phyloP scores from a whole-genome alignment of 2,113 vertebrate genomes.

The Ophiodon elongatus region DNA sequence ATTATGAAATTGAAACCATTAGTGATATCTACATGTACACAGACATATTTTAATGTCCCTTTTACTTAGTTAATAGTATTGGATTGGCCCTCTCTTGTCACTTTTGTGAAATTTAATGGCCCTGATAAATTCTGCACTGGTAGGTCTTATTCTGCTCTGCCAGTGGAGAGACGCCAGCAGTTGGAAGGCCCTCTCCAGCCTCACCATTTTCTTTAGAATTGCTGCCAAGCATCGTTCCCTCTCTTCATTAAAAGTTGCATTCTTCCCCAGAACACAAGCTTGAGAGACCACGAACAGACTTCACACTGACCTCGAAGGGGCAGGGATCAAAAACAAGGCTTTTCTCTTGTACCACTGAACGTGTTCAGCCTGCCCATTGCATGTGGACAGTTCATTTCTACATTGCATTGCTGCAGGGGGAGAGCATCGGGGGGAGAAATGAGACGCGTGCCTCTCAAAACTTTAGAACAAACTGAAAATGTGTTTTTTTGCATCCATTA shows the following conservation, averaged over 20 bases:
- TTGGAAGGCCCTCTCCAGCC: constrained; percentile 32
- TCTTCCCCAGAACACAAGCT: constrained; percentile 51
- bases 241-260: constrained; percentile 77
- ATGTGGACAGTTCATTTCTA: constrained; percentile 79
- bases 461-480: constrained; percentile 25
- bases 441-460: constrained; percentile 27
- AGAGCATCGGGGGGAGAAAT: constrained; percentile 36
- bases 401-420: constrained; percentile 74
- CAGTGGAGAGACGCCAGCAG: constrained; percentile 52
- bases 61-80: constrained; percentile 69
- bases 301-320: constrained; percentile 38
- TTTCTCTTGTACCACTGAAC: constrained; percentile 79
- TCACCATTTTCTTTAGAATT: constrained; percentile 42
- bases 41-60: constrained; percentile 70
- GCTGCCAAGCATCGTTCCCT: constrained; percentile 43
- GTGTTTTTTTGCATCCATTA: constrained; percentile 31
- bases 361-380: constrained; percentile 78
- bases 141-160: constrained; percentile 44
- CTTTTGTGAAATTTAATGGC: constrained; percentile 64
- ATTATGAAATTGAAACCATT: constrained; percentile 73
- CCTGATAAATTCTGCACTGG: constrained; percentile 55
- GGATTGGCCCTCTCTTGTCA: constrained; percentile 58
- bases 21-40: constrained; percentile 64
- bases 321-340: constrained; percentile 72
- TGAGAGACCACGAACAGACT: constrained; percentile 47